A percentile compares a stretch with the other conserved stretches of the same genome.
Conservation (phyloP, 1,140 invertebrate species). For the Cardiocondyla obscurior region DNA sequence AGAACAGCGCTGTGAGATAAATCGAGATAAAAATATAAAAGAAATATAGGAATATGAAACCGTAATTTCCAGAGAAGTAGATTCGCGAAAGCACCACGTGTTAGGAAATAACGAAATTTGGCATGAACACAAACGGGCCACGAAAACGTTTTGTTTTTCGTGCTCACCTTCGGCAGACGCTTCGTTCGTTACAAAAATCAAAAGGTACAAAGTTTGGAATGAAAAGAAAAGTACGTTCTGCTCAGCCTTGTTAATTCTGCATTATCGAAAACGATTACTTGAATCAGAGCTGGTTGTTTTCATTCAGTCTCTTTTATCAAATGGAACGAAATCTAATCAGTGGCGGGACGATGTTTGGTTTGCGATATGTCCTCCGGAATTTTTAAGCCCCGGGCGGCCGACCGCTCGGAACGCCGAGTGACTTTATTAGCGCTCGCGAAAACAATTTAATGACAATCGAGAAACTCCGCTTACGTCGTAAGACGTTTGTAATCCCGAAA, state of each 20-base stretch:
- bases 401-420: not conserved
- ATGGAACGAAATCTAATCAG: not conserved
- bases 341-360: not conserved
- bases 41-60: not conserved
- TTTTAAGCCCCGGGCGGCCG: not conserved
- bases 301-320: not conserved
- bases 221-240: no score
- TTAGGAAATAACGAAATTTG: not conserved
- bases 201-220: not conserved
- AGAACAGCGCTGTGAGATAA: no score
- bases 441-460: not conserved
- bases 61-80: not conserved
- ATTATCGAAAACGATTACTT: not conserved
- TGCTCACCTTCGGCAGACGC: not conserved
- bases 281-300: constrained; percentile 1
- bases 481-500: not conserved
- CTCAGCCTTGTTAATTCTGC: not conserved
- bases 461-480: not conserved
- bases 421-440: not conserved
- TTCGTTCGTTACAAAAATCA: not conserved
- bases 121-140: not conserved
- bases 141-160: not conserved
- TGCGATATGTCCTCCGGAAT: not conserved
- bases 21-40: not conserved
- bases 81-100: not conserved